phyloP scores from a whole-genome alignment of 2,797 vertebrate species.

The Podarcis lilfordi region DNA sequence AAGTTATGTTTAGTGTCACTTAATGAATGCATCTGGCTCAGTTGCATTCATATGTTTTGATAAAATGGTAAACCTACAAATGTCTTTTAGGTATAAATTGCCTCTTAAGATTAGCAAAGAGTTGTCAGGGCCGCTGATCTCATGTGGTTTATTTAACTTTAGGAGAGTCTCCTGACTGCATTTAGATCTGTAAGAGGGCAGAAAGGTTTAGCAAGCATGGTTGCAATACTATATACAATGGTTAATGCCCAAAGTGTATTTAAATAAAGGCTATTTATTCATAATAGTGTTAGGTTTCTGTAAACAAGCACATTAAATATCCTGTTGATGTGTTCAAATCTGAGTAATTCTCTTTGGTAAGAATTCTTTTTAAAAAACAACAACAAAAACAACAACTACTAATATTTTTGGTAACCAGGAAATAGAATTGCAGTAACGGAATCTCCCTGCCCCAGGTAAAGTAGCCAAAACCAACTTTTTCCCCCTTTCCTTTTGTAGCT shows the following conservation, averaged over 20 bases:
- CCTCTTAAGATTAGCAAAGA: conserved; percentile 57
- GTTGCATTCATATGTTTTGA: conserved; percentile 72
- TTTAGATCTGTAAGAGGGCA: conserved; percentile 11
- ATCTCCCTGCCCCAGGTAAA: background rate
- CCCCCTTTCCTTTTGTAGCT: background rate
- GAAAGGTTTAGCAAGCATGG: background rate
- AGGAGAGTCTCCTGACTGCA: conserved; percentile 9
- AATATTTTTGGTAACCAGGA: background rate
- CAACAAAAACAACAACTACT: too few species aligned
- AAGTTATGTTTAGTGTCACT: conserved; percentile 73
- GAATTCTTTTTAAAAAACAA: too few species aligned
- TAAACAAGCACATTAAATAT: too few species aligned
- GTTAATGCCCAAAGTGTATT: background rate
- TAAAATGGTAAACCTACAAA: conserved; percentile 76
- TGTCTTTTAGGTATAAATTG: conserved; percentile 71
- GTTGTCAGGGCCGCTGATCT: conserved; percentile 39
- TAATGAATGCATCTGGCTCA: conserved; percentile 71
- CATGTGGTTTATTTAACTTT: conserved; percentile 41
- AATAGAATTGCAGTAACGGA: background rate
- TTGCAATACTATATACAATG: background rate
- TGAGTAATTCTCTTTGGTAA: too few species aligned
- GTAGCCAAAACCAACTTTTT: background rate
- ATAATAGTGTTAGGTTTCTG: too few species aligned
- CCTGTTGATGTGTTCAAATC: too few species aligned
- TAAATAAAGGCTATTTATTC: background rate